Evolutionary conservation across 2,797 vertebrate species (phyloP).

Genomic region (Ctenosaura bakeri): DNA sequence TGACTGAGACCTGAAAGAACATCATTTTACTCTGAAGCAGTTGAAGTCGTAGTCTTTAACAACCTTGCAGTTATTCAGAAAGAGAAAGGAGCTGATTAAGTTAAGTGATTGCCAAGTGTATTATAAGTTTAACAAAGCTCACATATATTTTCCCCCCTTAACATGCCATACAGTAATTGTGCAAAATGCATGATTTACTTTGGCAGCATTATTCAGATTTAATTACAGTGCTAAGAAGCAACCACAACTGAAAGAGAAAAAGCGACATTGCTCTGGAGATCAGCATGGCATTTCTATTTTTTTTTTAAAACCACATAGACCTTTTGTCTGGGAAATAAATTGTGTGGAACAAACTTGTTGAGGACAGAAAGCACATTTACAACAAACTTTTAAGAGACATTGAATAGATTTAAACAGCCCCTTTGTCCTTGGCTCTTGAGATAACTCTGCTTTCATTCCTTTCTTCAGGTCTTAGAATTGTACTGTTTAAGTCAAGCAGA

Average conservation of each 20-base stretch:
- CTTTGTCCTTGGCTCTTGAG: slow-evolving; percentile 73
- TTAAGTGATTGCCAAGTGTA: slow-evolving; percentile 80
- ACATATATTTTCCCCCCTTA: slow-evolving; percentile 74
- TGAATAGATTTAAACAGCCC: slow-evolving; percentile 73
- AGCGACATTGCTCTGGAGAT: slow-evolving; percentile 74
- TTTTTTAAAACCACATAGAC: slow-evolving; percentile 52
- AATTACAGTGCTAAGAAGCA: slow-evolving; percentile 85
- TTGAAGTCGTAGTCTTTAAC: slow-evolving; percentile 64
- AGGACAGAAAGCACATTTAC: slow-evolving; percentile 77
- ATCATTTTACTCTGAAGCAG: slow-evolving; percentile 56
- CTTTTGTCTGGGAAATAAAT: slow-evolving; percentile 79
- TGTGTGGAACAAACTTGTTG: slow-evolving; percentile 71
- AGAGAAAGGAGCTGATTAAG: slow-evolving; percentile 79
- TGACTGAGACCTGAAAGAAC: slow-evolving; percentile 35
- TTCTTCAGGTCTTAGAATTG: slow-evolving; percentile 67
- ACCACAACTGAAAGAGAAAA: slow-evolving; percentile 78
- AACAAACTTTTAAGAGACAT: slow-evolving; percentile 77
- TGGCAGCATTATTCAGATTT: slow-evolving; percentile 81
- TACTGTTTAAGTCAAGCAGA: slow-evolving; percentile 52
- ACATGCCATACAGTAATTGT: slow-evolving; percentile 79
- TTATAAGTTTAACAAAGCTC: slow-evolving; percentile 83
- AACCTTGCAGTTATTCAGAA: slow-evolving; percentile 63
- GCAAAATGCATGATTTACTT: slow-evolving; percentile 81
- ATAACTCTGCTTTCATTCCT: slow-evolving; percentile 71
- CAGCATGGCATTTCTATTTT: slow-evolving; percentile 75